Base-by-base conservation (phyloP, 2,797 vertebrate genomes). In the Vespertilio murinus region DNA sequence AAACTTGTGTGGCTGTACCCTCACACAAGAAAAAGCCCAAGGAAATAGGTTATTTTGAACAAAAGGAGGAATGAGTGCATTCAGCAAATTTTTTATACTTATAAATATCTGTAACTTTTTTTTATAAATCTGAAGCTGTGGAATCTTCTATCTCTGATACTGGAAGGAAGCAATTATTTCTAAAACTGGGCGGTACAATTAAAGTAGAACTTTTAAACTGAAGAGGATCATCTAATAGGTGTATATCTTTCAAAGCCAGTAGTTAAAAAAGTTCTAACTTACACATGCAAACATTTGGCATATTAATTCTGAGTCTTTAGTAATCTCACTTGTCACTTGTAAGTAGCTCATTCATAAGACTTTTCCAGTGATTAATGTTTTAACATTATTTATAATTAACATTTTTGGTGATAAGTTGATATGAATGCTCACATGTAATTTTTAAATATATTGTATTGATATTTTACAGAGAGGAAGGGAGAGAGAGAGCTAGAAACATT, bases 51-150 rank as follows among this genome's bases (percentile, higher is more conserved):
- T 87, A 6, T 71, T 70, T 82, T 78, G 11, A 87, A 54, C 20
- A 54, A 93, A 90, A 79, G 74, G 23, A 70, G 45, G 49, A 73
- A 38, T 73, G 11, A 73, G 6, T 45, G 25, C 9, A 25, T 30
- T 70, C 84, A 81, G 23, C 71, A 64, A 33, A 47, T 90, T 78
- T 35, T 47, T 54, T 82, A 74, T 13, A 47, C 30, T 94, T 73
- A n/a, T 10, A 69, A 90, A 73, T 95, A 54, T 80, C 45, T 95
- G n/a, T 73, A 22, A 23, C 49, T 86, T 87, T 79, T 79, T 88
- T 13, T 79, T 79, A 85, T 12, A 93, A 56, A 90, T 49, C 22
- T 77, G 38, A 93, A 86, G 18, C 11, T 6, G 17, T 86, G 33
- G 16, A 59, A 59, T 89, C 22, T 54, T 88, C 5, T 54, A 0